Base-by-base conservation (phyloP, 2,113 vertebrate genomes). In the Ancistrus triradiatus region DNA sequence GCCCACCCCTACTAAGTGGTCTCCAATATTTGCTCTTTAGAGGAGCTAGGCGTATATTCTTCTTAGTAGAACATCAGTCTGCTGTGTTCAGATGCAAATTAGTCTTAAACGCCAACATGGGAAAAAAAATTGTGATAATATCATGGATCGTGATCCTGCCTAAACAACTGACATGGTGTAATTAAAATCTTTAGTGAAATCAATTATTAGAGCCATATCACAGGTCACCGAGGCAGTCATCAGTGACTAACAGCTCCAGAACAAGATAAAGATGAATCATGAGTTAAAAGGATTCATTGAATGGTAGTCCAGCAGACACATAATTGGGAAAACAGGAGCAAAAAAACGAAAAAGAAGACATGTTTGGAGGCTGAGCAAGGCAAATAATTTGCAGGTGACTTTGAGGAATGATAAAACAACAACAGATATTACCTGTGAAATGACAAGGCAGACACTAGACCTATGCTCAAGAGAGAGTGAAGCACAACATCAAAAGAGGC, bases 321-420 rank as follows among this genome's bases (percentile, higher is more conserved):
- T n/a, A 21, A 33, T 6, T 8, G 56, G 25, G 27, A 9, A 31
- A 6, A 22, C 14, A 2, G 65, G 42, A 14, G 55, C 55, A 73
- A 21, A 33, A 68, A 8, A 6, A 13, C 37, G 47, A 24, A 6
- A 53, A 44, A 74, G 63, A 48, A 46, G 75, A 57, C 47, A 28
- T 28, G 31, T 52, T 68, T 72, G 69, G 66, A 69, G 69, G 66
- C 57, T 77, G 62, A 71, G 72, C 48, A 66, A 59, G 66, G 79
- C 79, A 66, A 78, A 74, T 75, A 55, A 82, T 83, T 77, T 69
- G 27, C 21, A 21, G 17, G 33, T 3, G 19, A 28, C 37, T 47
- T 27, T 11, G 21, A 62, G 43, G n/a, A 24, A 42, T 55, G 51
- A 72, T 3, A 7, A 33, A 47, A 22, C 17, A 18, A 19, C 40